Evolutionary conservation across 2,888 invertebrate genomes (phyloP).

Genomic region (Conomelus anceps): DNA sequence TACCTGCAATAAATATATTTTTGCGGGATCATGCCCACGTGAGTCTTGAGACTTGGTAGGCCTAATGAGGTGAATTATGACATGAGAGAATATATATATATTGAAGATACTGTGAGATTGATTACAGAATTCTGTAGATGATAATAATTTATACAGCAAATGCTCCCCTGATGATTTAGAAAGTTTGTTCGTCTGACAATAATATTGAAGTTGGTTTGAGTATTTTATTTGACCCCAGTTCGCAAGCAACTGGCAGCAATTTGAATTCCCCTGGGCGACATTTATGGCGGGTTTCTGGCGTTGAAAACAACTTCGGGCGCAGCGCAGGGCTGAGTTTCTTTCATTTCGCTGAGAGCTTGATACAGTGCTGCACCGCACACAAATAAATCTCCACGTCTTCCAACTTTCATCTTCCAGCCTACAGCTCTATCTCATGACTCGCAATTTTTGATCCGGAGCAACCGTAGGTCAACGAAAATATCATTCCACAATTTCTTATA

Average conservation of each 20-base stretch:
- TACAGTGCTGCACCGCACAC: too few relatives aligned
- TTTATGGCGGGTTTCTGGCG: too few relatives aligned
- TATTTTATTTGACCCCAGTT: neutral
- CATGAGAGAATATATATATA: too few relatives aligned
- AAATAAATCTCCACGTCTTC: neutral
- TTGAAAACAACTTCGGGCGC: neutral
- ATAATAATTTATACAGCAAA: neutral
- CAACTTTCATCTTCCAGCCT: neutral
- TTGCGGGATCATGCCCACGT: too few relatives aligned
- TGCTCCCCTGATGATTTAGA: neutral
- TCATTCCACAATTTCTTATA: too few relatives aligned
- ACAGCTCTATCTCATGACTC: neutral
- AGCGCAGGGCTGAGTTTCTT: neutral
- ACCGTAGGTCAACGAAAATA: too few relatives aligned
- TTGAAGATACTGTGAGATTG: neutral
- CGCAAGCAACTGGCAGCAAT: neutral
- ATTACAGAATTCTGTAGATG: neutral
- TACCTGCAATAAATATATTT: too few relatives aligned
- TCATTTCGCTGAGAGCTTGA: neutral
- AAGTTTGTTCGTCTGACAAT: neutral
- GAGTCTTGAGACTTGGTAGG: too few relatives aligned
- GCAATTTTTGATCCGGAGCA: neutral
- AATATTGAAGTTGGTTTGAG: neutral
- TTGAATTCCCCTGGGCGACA: neutral
- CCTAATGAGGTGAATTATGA: too few relatives aligned